Percentiles rank a stretch among this genome's conserved stretches.
Conservation (phyloP, 2,113 vertebrate species). For the Chaetura pelagica region DNA sequence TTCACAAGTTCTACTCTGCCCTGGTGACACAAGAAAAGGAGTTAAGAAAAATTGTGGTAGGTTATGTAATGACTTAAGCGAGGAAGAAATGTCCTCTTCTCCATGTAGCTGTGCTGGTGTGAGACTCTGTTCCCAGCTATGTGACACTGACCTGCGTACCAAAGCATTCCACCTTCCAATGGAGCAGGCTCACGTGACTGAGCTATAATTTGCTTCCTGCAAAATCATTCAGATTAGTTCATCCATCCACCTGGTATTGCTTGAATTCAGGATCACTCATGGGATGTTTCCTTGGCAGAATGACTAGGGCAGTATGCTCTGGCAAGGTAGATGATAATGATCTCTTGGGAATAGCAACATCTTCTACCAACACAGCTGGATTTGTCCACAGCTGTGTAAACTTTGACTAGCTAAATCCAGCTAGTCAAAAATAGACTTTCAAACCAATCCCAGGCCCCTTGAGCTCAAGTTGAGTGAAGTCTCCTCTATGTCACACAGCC, state of each 20-base stretch:
- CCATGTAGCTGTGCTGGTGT: neutral
- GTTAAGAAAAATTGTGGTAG: neutral
- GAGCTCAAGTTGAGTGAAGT: conserved; percentile 8
- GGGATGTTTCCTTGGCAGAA: neutral
- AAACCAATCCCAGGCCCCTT: conserved; percentile 30
- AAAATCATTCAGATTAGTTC: neutral
- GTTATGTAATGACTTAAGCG: neutral
- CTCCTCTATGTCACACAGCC: neutral
- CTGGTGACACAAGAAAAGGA: neutral
- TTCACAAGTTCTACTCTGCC: neutral
- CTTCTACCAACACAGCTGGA: conserved; percentile 31
- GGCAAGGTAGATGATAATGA: neutral
- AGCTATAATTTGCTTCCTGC: neutral
- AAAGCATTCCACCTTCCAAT: neutral
- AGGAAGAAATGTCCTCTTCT: neutral
- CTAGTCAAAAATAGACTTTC: conserved; percentile 16
- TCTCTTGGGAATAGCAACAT: conserved; percentile 15
- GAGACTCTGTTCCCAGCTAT: neutral
- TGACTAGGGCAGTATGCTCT: neutral
- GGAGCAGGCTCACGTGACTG: neutral
- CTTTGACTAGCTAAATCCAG: conserved; percentile 56
- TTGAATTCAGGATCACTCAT: neutral
- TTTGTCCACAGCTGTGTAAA: conserved; percentile 36
- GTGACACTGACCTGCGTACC: neutral
- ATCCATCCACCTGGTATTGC: neutral